Evolutionary conservation across 2,888 invertebrate species (phyloP).

Genomic region (Meganola albula): DNA sequence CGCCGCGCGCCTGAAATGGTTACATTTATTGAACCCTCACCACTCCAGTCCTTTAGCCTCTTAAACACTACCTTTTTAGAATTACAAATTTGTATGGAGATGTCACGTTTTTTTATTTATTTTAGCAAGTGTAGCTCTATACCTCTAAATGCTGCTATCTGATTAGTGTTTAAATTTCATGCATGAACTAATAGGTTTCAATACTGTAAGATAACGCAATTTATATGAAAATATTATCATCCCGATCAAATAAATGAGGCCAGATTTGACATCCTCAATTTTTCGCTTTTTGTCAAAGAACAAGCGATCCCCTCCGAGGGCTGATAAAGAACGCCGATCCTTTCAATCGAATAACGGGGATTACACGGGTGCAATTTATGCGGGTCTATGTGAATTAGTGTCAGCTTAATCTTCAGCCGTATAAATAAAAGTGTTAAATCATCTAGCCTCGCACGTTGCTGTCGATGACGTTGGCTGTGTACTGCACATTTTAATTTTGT

Average conservation of each 20-base stretch:
- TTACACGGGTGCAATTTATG: slow-evolving; percentile 47
- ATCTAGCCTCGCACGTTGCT: slow-evolving; percentile 24
- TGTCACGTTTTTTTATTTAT: no score
- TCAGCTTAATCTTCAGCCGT: slow-evolving; percentile 14
- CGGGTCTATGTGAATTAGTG: slow-evolving; percentile 34
- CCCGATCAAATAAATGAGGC: slow-evolving; percentile 8
- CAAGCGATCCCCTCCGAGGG: slow-evolving; percentile 38
- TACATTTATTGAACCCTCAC: slow-evolving; percentile 58
- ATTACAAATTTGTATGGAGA: slow-evolving; percentile 37
- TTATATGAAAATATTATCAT: slow-evolving; percentile 1
- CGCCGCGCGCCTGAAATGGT: slow-evolving; percentile 48
- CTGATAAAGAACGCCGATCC: slow-evolving; percentile 61
- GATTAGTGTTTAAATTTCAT: slow-evolving; percentile 6
- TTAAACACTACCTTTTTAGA: slow-evolving; percentile 33
- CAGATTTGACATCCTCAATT: slow-evolving; percentile 46
- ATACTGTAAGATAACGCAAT: not conserved
- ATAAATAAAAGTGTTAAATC: slow-evolving; percentile 33
- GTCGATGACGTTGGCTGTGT: slow-evolving; percentile 38
- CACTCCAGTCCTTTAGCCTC: slow-evolving; percentile 36
- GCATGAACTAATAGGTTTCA: no score
- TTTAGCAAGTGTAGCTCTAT: no score
- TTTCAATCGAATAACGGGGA: slow-evolving; percentile 59
- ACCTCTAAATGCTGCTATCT: no score
- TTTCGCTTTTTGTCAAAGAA: slow-evolving; percentile 44
- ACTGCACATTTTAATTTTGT: slow-evolving; percentile 61